Evolutionary conservation across 2,113 vertebrate species (phyloP), one percentile per base, ranked within the genome.

Genomic region (Acinonyx jubatus): DNA sequence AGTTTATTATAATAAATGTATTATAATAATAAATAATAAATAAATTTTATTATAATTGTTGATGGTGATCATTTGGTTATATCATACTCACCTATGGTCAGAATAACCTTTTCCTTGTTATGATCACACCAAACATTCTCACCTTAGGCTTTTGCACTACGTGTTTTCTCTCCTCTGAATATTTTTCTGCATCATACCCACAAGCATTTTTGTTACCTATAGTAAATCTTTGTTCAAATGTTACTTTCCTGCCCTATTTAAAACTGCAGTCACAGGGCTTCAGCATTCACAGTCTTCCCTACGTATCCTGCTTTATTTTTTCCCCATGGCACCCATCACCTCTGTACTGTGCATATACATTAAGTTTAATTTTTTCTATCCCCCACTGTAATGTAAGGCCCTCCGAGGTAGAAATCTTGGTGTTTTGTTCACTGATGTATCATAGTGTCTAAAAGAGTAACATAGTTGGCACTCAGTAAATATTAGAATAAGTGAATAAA

Each of bases 401-500:
- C 31, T 81, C 31, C 71, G 33, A 78, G 66, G 36, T 19, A 81
- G 57, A 95, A 63, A 65, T 81, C 92, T 89, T 71, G 33, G 16
- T 80, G 1, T 68, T 69, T 87, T 73, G 33, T n/a, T 96, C 63
- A 68, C 33, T 93, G 23, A 81, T 33, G 3, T 76, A 71, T 89
- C 45, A 55, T 90, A 31, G 31, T 97, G 55, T 38, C 48, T 50
- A 61, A 78, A 45, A 50, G 48, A 76, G 16, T 84, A 55, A 80
- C 12, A 48, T 68, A 48, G 27, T 48, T 92, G 31, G 2, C n/a
- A n/a, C 19, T 96, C 85, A 69, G 0, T 94, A 68, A 68, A 29
- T 94, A n/a, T 31, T 94, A 48, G 61, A 79, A 50, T 89, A 92
- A 84, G 27, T 63, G 14, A 87, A 79, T 87, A 81, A 88, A 91